Base-by-base conservation (phyloP, 2,113 vertebrate genomes). In the Rhinoderma darwinii region DNA sequence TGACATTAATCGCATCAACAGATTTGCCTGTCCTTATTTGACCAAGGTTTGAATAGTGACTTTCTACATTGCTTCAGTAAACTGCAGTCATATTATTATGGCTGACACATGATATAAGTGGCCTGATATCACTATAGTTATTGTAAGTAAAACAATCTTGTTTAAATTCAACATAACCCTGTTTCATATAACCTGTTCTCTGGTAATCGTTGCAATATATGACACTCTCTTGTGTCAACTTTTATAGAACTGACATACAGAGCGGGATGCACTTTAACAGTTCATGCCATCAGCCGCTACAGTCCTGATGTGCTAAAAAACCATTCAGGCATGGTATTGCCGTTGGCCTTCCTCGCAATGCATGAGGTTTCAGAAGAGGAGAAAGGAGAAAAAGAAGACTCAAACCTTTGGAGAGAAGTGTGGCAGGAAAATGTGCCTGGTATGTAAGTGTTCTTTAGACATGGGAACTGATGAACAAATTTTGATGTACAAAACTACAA, bases 361-460 rank as follows among this genome's bases (percentile, higher is more conserved):
- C 98, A 99, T 82, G 98, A 99, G 90, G 91, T 96, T n/a, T 78
- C 95, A 0, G 95, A 97, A 66, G 97, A 98, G 89, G 97, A 99
- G 85, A 96, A 96, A 88, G 95, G 94, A 41, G 97, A 98, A 83
- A 95, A 94, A 87, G 94, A 96, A 11, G 95, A 97, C 54, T 95
- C 96, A 87, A 92, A 92, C 35, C 90, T 98, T 59, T 99, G 97
- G 97, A 91, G 94, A 9, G 98, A 99, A 94, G 97, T 99, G 75
- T 99, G 98, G 98, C 97, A 99, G 91, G 98, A 99, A 90, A 97
- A 99, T 2, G 97, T 99, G 15, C 98, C 98, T 89, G 98, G 98
- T 99, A 93, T 30, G 87, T 81, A 30, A 73, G n/a, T 17, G 15
- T 43, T 41, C 18, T 20, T 1, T 2, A 25, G 25, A 43, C 37